Evolutionary conservation across 1,140 invertebrate genomes (phyloP), one percentile per base, ranked within the genome.

Genomic region (Drosophila nasuta): DNA sequence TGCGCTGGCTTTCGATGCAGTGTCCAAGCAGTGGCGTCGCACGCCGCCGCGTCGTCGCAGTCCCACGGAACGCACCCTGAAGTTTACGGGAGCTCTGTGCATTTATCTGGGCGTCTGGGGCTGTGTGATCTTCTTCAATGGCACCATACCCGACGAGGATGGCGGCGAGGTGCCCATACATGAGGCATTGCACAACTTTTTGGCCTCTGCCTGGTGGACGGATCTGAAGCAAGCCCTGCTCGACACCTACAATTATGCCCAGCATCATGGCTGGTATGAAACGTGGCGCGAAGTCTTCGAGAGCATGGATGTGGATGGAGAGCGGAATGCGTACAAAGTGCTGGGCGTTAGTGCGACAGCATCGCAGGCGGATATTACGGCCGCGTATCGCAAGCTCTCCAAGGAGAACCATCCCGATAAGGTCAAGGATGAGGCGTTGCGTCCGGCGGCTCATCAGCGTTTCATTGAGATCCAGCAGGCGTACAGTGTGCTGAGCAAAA

Each of bases 381-480:
- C 95, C 0, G 95, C 94, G 60, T 99, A 97, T 95, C 93, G 97
- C 52, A 94, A 94, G 35, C 93, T 99, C 0, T 97, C 97, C 0
- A 95, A 96, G n/a, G 95, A 98, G 92, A 96, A 96, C 93, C 98
- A 99, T 93, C 98, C 98, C 0, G 98, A 99, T 83, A 98, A 97
- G 93, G 95, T 96, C 3, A 96, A 97, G 91, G 96, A 97, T 77
- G 94, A 94, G 1, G 92, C 93, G 0, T 94, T 95, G 67, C 93
- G 94, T 8, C 92, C 93, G 8, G 93, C 93, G 5, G 97, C 97
- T 1, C 96, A 98, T 89, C 96, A 97, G 81, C 96, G 94, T 63
- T 99, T 99, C 86, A 97, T 98, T 93, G 97, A 98, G 88, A 97
- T 99, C 72, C 97, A 98, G 89, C 95, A 97, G 92, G 97, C 98